Percentiles rank a stretch among this genome's conserved stretches.
Conservation (phyloP, 2,113 vertebrate species). For the Nymphicus hollandicus region DNA sequence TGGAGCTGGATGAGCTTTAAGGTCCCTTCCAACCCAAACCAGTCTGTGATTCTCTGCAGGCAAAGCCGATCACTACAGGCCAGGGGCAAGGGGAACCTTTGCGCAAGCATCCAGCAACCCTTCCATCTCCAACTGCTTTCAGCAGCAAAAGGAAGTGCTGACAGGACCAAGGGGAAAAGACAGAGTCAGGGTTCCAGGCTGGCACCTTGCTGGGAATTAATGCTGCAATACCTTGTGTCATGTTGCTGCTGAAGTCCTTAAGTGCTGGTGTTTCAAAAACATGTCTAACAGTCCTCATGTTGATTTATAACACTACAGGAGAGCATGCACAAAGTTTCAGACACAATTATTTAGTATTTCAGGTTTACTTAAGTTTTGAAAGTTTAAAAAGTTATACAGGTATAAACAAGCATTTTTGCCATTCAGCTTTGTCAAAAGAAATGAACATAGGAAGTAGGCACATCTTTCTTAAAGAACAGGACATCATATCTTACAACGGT, state of each 20-base stretch:
- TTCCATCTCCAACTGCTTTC: neutral
- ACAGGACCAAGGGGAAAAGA: neutral
- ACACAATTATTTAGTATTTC: neutral
- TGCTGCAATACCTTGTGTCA: neutral
- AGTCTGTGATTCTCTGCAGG: neutral
- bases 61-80: neutral
- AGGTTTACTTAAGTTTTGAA: conserved; percentile 52
- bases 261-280: neutral
- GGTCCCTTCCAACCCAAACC: neutral
- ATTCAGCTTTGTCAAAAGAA: conserved; percentile 59
- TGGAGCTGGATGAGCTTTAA: neutral
- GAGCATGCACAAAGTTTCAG: neutral
- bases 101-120: neutral
- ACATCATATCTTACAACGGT: conserved; percentile 42
- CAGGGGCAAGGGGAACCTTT: neutral
- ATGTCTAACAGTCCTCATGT: neutral
- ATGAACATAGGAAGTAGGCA: conserved; percentile 57
- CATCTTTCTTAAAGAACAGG: conserved; percentile 55
- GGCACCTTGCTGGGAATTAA: neutral
- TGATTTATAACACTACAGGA: neutral
- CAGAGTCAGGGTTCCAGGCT: neutral
- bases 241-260: neutral
- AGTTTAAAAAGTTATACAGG: conserved; percentile 46
- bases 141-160: neutral
- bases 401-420: conserved; percentile 44